Conservation (phyloP, 37 sponge, comb jelly and placozoan species). For the Spongilla lacustris region DNA sequence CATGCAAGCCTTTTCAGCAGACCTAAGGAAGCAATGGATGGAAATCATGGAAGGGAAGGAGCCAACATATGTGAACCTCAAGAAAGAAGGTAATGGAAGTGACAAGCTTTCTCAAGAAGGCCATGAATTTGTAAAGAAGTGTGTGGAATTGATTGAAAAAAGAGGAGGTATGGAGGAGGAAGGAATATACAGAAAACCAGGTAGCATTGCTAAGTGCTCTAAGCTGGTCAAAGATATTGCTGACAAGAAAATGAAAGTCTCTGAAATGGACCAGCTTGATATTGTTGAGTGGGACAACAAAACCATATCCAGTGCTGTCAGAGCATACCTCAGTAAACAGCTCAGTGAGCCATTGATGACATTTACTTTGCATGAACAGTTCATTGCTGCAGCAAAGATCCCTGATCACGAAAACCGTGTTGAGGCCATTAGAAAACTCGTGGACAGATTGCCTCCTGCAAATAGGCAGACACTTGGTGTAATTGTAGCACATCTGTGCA, state of each 20-base stretch:
- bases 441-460: constrained; percentile 45
- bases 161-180: constrained; percentile 88
- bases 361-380: constrained; percentile 55
- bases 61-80: constrained; percentile 34
- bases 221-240: constrained; percentile 72
- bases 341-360: constrained; percentile 86
- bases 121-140: constrained; percentile 71
- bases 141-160: constrained; percentile 66
- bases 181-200: constrained; percentile 92
- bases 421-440: constrained; percentile 34
- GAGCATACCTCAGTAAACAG: constrained; percentile 78
- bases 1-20: constrained; percentile 53
- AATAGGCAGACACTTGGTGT: constrained; percentile 47
- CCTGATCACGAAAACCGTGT: constrained; percentile 26
- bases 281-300: constrained; percentile 83
- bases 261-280: constrained; percentile 46
- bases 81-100: background rate
- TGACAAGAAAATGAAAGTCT: constrained; percentile 48
- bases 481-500: constrained; percentile 62
- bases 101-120: constrained; percentile 16
- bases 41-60: constrained; percentile 95
- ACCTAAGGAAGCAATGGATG: constrained; percentile 85
- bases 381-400: constrained; percentile 82
- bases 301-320: constrained; percentile 86
- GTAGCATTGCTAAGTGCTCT: constrained; percentile 74